A percentile compares a stretch with the other conserved stretches of the same genome.
These are phyloP conservation scores for Neomicropteryx cornuta DNA, from an alignment of 1,140 invertebrate genomes.

Conservation along the genomic window DNA sequence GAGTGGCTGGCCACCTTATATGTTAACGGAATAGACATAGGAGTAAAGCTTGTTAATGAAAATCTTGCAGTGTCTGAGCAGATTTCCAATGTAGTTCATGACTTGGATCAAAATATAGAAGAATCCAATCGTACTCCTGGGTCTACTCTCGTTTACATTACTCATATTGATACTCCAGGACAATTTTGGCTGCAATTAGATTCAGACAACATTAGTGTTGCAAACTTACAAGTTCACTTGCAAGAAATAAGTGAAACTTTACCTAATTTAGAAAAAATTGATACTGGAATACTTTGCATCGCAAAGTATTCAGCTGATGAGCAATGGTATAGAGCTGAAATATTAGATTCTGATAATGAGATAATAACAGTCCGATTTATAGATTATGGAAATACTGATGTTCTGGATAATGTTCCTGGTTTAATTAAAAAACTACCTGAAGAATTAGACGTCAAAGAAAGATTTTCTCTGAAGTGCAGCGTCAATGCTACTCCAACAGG, in stretches of 20 bases:
- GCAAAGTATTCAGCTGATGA: constrained; percentile 63
- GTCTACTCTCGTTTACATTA: constrained; percentile 38
- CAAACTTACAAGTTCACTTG: constrained; percentile 45
- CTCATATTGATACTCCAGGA: constrained; percentile 51
- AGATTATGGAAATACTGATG: constrained; percentile 73
- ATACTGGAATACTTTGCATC: constrained; percentile 54
- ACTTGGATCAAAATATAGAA: background rate
- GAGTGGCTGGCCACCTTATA: constrained; percentile 32
- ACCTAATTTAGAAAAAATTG: constrained; percentile 38
- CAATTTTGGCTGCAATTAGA: constrained; percentile 55
- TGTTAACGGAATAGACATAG: constrained; percentile 26
- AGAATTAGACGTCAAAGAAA: constrained; percentile 35
- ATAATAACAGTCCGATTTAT: constrained; percentile 67
- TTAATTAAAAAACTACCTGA: constrained; percentile 48
- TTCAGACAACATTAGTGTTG: constrained; percentile 36
- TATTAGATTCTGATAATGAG: constrained; percentile 58
- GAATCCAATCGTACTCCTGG: background rate
- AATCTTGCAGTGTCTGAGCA: too few relatives aligned
- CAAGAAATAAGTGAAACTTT: constrained; percentile 40
- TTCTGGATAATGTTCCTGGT: constrained; percentile 43
- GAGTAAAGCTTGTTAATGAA: constrained; percentile 29
- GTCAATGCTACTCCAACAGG: constrained; percentile 51
- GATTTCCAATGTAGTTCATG: too few relatives aligned
- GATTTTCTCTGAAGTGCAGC: constrained; percentile 49
- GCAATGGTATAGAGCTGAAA: constrained; percentile 68